These are phyloP conservation scores for Tautogolabrus adspersus DNA, from an alignment of 2,113 vertebrate genomes.

Conservation along the genomic window DNA sequence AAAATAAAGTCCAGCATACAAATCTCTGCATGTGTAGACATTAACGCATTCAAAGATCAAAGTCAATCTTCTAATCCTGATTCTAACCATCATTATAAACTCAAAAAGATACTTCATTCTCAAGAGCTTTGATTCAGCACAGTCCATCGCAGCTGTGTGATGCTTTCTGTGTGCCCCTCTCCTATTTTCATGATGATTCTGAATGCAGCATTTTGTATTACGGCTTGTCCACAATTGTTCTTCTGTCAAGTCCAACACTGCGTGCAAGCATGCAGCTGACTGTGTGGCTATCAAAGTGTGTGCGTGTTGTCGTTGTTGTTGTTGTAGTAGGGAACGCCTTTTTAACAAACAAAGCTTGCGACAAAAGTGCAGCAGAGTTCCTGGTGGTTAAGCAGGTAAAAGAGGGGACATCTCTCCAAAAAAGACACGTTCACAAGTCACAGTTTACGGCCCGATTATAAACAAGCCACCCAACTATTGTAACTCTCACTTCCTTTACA, in stretches of 20 bases:
- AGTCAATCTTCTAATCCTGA: conserved; percentile 26
- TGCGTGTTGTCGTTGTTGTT: too few species aligned
- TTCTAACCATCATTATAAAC: conserved; percentile 40
- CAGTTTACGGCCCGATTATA: conserved; percentile 3
- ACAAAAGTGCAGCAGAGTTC: background rate
- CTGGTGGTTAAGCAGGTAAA: background rate
- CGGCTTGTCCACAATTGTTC: conserved; percentile 2
- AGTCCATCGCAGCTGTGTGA: conserved; percentile 16
- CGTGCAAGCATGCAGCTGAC: background rate
- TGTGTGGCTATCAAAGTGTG: background rate
- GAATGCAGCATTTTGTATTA: conserved; percentile 30
- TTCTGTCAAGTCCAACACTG: background rate
- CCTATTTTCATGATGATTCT: conserved; percentile 5
- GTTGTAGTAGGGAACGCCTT: conserved; percentile 6
- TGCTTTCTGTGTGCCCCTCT: background rate
- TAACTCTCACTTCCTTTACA: background rate
- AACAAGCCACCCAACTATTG: background rate
- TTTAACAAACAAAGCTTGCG: conserved; percentile 36
- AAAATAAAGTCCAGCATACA: conserved; percentile 2
- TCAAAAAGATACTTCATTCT: conserved; percentile 45
- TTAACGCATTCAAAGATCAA: conserved; percentile 42
- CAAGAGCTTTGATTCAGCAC: conserved; percentile 50
- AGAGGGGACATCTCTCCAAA: conserved; percentile 18
- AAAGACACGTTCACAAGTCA: conserved; percentile 28
- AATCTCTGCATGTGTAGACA: background rate